Percentiles rank a stretch among this genome's conserved stretches.
These are phyloP conservation scores for Tipula confusa DNA, from an alignment of 2,888 invertebrate genomes.

Conservation along the genomic window DNA sequence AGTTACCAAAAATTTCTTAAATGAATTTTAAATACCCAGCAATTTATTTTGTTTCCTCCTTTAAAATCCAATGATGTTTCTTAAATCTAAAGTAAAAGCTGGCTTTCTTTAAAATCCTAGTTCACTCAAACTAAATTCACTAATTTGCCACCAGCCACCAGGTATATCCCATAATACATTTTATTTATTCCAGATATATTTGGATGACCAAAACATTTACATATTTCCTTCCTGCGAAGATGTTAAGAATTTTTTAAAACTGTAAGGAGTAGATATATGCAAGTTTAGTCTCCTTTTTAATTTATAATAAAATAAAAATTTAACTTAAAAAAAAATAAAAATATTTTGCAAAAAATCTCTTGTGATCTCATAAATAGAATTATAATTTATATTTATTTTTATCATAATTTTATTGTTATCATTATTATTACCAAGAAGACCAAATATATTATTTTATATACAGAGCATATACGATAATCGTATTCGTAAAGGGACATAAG, in stretches of 20 bases:
- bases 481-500: not conserved
- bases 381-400: conserved; percentile 28
- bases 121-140: no score
- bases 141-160: no score
- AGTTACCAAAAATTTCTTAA: no score
- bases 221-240: not conserved
- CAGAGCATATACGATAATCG: not conserved
- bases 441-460: not conserved
- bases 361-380: conserved; percentile 30
- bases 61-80: no score
- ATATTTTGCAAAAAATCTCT: conserved; percentile 26
- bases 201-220: no score
- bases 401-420: conserved; percentile 25
- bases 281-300: not conserved
- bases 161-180: no score
- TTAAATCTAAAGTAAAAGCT: no score
- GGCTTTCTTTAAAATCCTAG: no score
- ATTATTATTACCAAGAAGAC: not conserved
- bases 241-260: not conserved
- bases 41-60: no score
- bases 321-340: not conserved
- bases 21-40: no score
- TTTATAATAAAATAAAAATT: conserved; percentile 20
- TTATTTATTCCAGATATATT: no score
- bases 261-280: not conserved